A percentile compares a stretch with the other conserved stretches of the same genome.
These are phyloP conservation scores for Exephanes ischioxanthus DNA, from an alignment of 2,888 invertebrate species.

Conservation along the genomic window DNA sequence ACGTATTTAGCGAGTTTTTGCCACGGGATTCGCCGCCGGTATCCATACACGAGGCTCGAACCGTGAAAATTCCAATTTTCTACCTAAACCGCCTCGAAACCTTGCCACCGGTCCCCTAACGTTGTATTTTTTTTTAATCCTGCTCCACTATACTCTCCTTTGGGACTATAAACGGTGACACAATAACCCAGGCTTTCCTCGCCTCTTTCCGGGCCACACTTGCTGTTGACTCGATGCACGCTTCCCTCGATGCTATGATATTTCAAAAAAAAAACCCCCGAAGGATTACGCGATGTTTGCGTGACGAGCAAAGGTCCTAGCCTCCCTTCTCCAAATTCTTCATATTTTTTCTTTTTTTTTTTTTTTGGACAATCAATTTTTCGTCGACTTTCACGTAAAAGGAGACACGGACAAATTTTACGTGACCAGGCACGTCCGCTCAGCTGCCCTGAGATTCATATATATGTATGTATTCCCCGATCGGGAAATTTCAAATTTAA, in stretches of 20 bases:
- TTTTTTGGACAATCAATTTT: constrained; percentile 36
- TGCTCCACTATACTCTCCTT: constrained; percentile 50
- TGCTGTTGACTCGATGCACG: constrained; percentile 73
- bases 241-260: constrained; percentile 54
- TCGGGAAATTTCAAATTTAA: constrained; percentile 14
- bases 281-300: constrained; percentile 56
- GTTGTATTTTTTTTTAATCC: constrained; percentile 42
- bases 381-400: constrained; percentile 41
- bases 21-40: constrained; percentile 59
- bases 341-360: neutral
- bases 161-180: constrained; percentile 53
- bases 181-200: constrained; percentile 61
- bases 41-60: constrained; percentile 60
- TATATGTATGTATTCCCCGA: neutral
- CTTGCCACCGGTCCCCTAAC: constrained; percentile 24
- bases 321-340: constrained; percentile 41
- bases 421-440: constrained; percentile 75
- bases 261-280: constrained; percentile 21
- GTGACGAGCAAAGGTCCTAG: constrained; percentile 46
- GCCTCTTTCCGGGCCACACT: constrained; percentile 69
- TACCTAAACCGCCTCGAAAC: constrained; percentile 48
- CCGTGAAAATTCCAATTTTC: constrained; percentile 76
- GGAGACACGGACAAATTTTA: constrained; percentile 60
- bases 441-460: constrained; percentile 73
- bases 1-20: constrained; percentile 79